Percentiles rank a stretch among this genome's conserved stretches.
phyloP scores from a whole-genome alignment of 1,140 invertebrate species.

The Scaptomyza montana region DNA sequence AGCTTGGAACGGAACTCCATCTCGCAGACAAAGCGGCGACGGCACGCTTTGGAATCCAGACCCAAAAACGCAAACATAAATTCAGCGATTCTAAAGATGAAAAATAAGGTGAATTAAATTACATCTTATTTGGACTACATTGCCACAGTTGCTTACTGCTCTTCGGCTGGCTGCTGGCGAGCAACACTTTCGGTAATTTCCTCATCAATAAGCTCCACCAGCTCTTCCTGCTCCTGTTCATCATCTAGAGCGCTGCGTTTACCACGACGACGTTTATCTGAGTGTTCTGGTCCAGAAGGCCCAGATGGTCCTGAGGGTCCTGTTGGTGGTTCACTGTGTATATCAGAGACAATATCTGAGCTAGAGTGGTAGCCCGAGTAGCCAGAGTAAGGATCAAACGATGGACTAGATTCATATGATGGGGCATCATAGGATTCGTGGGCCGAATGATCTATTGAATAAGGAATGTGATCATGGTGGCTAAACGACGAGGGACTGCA shows the following conservation, averaged over 20 bases:
- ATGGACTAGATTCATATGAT: constrained; percentile 58
- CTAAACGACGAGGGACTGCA: constrained; percentile 58
- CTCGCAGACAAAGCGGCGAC: constrained; percentile 81
- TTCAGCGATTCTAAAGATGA: constrained; percentile 63
- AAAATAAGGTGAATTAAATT: background rate
- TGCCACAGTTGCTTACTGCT: constrained; percentile 56
- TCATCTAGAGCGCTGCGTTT: constrained; percentile 37
- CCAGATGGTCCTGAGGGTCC: constrained; percentile 34
- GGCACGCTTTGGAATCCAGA: constrained; percentile 72
- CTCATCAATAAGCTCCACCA: constrained; percentile 66
- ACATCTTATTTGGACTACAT: too few relatives aligned
- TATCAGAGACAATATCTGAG: constrained; percentile 66
- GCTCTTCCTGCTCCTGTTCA: constrained; percentile 28
- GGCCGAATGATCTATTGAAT: constrained; percentile 58
- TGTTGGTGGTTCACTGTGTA: constrained; percentile 43
- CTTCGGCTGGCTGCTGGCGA: constrained; percentile 69
- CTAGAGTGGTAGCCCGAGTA: constrained; percentile 63
- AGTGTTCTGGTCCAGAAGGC: constrained; percentile 39
- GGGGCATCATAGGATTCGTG: constrained; percentile 58
- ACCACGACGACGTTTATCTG: constrained; percentile 49
- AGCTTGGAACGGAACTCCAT: constrained; percentile 79
- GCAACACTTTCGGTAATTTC: constrained; percentile 61
- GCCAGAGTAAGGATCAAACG: constrained; percentile 76
- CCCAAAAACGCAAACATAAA: constrained; percentile 80
- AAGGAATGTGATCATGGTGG: constrained; percentile 78